Percentiles rank a stretch among this genome's conserved stretches.
These are phyloP conservation scores for Cephus runcator DNA, from an alignment of 2,888 invertebrate genomes.

Conservation along the genomic window DNA sequence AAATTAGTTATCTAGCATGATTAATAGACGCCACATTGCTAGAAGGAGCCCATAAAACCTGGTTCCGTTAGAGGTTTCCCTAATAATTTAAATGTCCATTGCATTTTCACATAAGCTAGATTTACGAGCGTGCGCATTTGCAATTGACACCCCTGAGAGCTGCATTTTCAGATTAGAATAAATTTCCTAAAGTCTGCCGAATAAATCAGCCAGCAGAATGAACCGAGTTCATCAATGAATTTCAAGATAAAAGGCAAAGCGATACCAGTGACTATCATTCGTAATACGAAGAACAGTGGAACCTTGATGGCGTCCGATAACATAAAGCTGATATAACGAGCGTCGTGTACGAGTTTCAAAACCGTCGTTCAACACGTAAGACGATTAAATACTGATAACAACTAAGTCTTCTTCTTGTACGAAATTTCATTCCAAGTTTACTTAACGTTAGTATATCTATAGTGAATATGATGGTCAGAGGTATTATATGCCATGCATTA, in stretches of 20 bases:
- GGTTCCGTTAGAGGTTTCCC: neutral
- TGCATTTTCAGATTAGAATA: neutral
- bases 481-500: neutral
- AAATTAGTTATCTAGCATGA: constrained; percentile 2
- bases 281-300: neutral
- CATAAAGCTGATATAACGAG: neutral
- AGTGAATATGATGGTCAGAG: neutral
- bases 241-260: neutral
- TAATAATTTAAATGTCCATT: neutral
- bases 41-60: constrained; percentile 2
- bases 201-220: neutral
- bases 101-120: constrained; percentile 13
- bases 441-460: neutral
- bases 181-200: neutral
- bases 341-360: constrained; percentile 29
- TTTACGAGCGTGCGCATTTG: constrained; percentile 28
- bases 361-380: constrained; percentile 35
- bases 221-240: neutral
- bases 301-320: neutral
- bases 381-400: constrained; percentile 28
- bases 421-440: neutral
- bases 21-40: neutral
- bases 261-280: neutral
- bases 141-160: neutral
- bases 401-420: neutral